Evolutionary conservation across 2,888 invertebrate genomes (phyloP), one percentile per base, ranked within the genome.

Genomic region (Dolichomitus sp.): DNA sequence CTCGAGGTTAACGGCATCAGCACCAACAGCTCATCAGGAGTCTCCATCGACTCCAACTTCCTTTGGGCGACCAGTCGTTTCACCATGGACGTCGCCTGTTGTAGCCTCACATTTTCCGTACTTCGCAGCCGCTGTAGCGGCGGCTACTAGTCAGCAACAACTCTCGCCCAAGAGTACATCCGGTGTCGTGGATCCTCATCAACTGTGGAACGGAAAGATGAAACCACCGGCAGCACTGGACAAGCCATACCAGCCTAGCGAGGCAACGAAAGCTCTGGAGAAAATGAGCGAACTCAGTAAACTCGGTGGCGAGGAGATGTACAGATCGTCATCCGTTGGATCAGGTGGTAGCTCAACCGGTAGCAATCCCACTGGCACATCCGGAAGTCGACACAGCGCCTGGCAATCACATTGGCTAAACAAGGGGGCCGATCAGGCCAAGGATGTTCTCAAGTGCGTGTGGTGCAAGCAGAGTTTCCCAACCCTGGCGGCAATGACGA

Each of bases 401-500:
- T 98, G 99, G 97, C 99, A 99, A 91, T 99, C 99, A 2, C 99
- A 99, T 93, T 99, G 99, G 99, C 94, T 99, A 76, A 99, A 98
- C 94, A 99, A 98, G 92, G 98, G 98, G 7, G 98, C 98, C 2
- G 98, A 98, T 89, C 98, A 98, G 90, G 98, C 99, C 19, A 98
- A 98, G 94, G 98, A 99, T 92, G 99, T 99, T 40, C 96, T 99
- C 42, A 98, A 99, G 93, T 99, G 99, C 94, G 99, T 99, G 52
- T 99, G 99, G 98, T 99, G 99, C 94, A 99, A 99, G 93, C 98
- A 99, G 93, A 99, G 99, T 90, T 99, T 99, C 93, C 97, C 98
- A 81, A 98, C 98, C 42, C 94, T 99, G 63, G 99, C 99, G 0
- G 98, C 99, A 84, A 96, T 99, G 94, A 99, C 99, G 4, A 96